phyloP scores from a whole-genome alignment of 2,113 vertebrate species.

The Chlorocebus sabaeus region DNA sequence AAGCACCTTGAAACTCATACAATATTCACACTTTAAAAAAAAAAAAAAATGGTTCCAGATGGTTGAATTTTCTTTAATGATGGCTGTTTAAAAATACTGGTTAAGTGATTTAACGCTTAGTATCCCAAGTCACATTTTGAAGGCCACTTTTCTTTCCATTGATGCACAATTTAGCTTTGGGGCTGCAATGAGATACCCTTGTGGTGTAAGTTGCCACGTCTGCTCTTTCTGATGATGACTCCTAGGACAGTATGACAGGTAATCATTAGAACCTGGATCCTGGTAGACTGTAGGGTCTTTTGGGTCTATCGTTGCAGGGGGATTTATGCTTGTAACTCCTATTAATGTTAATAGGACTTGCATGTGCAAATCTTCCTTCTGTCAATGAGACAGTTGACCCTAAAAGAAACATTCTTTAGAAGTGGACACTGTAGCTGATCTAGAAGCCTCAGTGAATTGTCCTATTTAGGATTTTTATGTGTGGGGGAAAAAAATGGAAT shows the following conservation, averaged over 20 bases:
- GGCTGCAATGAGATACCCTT: slow-evolving; percentile 67
- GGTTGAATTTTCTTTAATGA: slow-evolving; percentile 81
- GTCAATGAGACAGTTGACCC: slow-evolving; percentile 77
- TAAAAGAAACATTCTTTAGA: slow-evolving; percentile 50
- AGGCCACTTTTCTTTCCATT: slow-evolving; percentile 48
- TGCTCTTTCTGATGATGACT: slow-evolving; percentile 77
- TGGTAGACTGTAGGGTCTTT: slow-evolving; percentile 73
- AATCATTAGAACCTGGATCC: slow-evolving; percentile 79
- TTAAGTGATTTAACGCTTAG: slow-evolving; percentile 76
- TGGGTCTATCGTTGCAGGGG: slow-evolving; percentile 56
- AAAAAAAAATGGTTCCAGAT: slow-evolving; percentile 71
- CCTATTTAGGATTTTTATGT: not conserved
- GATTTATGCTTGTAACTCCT: slow-evolving; percentile 77
- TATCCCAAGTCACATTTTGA: slow-evolving; percentile 41
- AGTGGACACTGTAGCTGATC: slow-evolving; percentile 60
- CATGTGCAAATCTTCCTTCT: slow-evolving; percentile 80
- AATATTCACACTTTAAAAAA: slow-evolving; percentile 76
- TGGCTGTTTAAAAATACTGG: slow-evolving; percentile 65
- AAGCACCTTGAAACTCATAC: slow-evolving; percentile 81
- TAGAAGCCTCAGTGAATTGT: slow-evolving; percentile 41
- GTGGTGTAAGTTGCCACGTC: slow-evolving; percentile 69
- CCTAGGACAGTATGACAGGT: slow-evolving; percentile 80
- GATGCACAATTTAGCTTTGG: slow-evolving; percentile 33
- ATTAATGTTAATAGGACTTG: slow-evolving; percentile 80
- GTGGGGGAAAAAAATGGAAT: not conserved